Conservation (phyloP, 2,797 vertebrate genomes). For the Characodon lateralis region DNA sequence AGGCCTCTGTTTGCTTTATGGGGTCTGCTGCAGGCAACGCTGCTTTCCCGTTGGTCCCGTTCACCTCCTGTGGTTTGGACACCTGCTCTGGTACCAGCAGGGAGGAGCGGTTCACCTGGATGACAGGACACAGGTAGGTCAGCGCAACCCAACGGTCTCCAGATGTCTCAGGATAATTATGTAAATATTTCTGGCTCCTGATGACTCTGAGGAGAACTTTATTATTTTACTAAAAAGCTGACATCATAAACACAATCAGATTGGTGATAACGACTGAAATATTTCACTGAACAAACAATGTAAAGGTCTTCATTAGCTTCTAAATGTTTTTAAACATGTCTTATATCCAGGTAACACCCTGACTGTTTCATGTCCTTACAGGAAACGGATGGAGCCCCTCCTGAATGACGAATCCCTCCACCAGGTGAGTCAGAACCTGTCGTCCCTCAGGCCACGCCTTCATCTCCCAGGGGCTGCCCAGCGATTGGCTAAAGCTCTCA, state of each 20-base stretch:
- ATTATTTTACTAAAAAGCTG: neutral
- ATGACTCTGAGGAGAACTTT: neutral
- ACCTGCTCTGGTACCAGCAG: constrained; percentile 87
- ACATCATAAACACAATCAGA: too few species aligned
- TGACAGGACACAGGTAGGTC: neutral
- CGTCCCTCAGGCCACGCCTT: constrained; percentile 75
- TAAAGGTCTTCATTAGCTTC: too few species aligned
- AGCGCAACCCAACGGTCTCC: neutral
- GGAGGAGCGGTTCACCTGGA: constrained; percentile 93
- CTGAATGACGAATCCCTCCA: constrained; percentile 98
- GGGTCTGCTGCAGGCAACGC: constrained; percentile 77
- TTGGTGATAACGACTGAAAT: neutral
- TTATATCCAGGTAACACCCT: neutral
- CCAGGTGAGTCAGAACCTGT: constrained; percentile 94
- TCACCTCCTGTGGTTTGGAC: constrained; percentile 82
- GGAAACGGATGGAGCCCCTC: constrained; percentile 96
- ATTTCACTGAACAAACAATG: neutral
- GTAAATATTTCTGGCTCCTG: too few species aligned
- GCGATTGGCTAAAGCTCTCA: constrained; percentile 36
- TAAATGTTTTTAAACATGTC: too few species aligned
- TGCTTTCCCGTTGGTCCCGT: constrained; percentile 82
- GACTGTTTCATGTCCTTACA: constrained; percentile 71
- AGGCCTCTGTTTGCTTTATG: constrained; percentile 83
- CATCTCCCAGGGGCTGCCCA: constrained; percentile 55
- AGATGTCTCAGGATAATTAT: too few species aligned